Evolutionary conservation across 2,113 vertebrate species (phyloP).

Genomic region (Hoplias malabaricus): DNA sequence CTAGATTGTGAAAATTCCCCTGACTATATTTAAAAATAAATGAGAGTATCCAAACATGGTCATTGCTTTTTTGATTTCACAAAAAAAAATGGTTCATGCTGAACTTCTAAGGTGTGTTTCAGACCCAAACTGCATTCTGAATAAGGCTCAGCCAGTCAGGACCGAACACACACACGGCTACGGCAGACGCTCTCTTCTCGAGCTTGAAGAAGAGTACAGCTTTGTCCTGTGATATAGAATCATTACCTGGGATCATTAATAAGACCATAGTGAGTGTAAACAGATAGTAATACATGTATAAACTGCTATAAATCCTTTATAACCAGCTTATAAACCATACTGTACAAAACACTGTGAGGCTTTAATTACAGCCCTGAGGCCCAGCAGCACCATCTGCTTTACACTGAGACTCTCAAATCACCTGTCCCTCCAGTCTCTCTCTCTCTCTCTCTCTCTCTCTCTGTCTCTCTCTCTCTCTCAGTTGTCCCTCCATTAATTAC

Average conservation of each 20-base stretch:
- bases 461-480: not conserved
- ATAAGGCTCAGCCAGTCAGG: too few species aligned
- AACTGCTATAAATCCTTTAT: constrained; percentile 9
- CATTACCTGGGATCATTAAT: too few species aligned
- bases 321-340: constrained; percentile 1
- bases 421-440: not conserved
- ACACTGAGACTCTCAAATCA: constrained; percentile 23
- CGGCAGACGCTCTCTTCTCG: too few species aligned
- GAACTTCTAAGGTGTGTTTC: too few species aligned
- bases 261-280: not conserved
- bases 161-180: too few species aligned
- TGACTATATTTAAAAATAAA: not conserved
- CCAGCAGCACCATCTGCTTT: constrained; percentile 16
- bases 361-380: constrained; percentile 31
- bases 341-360: not conserved
- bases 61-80: too few species aligned
- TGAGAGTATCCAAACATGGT: too few species aligned
- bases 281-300: constrained; percentile 13
- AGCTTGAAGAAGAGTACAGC: too few species aligned
- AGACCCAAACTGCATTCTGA: too few species aligned
- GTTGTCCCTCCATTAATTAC: constrained; percentile 19
- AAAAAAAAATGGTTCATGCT: too few species aligned
- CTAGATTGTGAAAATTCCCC: not conserved
- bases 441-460: not conserved
- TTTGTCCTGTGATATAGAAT: too few species aligned